phyloP scores from a whole-genome alignment of 2,888 invertebrate genomes.

The Ferrisia virgata region DNA sequence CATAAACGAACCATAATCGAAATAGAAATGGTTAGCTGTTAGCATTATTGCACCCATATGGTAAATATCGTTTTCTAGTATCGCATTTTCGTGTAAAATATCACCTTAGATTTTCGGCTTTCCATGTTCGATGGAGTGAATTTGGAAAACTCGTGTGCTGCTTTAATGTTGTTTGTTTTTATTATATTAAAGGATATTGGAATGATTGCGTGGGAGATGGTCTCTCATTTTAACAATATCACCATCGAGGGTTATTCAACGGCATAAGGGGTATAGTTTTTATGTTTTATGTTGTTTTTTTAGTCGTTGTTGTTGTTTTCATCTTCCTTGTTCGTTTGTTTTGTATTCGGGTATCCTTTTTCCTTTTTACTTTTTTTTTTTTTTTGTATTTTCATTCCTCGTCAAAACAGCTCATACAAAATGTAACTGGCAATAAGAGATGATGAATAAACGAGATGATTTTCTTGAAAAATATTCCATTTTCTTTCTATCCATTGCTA shows the following conservation, averaged over 20 bases:
- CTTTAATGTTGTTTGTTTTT: slow-evolving; percentile 17
- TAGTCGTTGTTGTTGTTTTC: too few relatives aligned
- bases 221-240: neutral
- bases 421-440: too few relatives aligned
- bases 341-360: too few relatives aligned
- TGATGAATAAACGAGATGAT: too few relatives aligned
- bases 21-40: slow-evolving; percentile 4
- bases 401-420: too few relatives aligned
- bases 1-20: slow-evolving; percentile 30
- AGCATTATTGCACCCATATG: slow-evolving; percentile 23
- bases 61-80: slow-evolving; percentile 22
- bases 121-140: neutral
- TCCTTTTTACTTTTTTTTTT: too few relatives aligned
- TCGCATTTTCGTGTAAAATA: slow-evolving; percentile 16
- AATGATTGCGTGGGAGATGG: neutral
- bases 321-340: too few relatives aligned
- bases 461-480: too few relatives aligned
- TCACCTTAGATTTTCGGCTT: slow-evolving; percentile 24
- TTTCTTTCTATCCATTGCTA: too few relatives aligned
- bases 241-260: neutral
- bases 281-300: neutral
- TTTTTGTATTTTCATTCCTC: too few relatives aligned
- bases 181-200: neutral
- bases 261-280: neutral
- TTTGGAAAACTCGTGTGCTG: neutral